Evolutionary conservation across 2,113 vertebrate species (phyloP).

Genomic region (Bungarus multicinctus): DNA sequence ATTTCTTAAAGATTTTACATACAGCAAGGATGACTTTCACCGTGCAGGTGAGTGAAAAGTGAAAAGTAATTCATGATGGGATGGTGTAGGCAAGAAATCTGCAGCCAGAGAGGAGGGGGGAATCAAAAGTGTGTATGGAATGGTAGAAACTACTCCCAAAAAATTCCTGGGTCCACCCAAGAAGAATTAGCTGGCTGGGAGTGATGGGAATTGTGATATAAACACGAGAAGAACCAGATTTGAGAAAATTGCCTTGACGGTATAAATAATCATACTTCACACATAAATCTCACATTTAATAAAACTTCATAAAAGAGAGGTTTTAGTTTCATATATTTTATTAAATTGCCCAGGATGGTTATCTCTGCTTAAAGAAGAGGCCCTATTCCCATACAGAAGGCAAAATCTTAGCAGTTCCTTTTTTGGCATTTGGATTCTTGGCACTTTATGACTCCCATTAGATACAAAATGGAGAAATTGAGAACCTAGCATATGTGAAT

Average conservation of each 20-base stretch:
- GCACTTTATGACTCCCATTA: background rate
- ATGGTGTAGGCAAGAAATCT: background rate
- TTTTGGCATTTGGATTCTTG: background rate
- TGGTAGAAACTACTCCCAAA: background rate
- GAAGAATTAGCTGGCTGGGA: background rate
- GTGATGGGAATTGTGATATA: background rate
- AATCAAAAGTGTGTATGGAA: background rate
- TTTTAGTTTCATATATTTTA: background rate
- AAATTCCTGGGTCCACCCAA: background rate
- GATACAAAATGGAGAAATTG: background rate
- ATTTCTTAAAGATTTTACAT: slow-evolving; percentile 74
- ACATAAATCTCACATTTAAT: background rate
- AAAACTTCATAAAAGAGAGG: background rate
- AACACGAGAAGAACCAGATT: background rate
- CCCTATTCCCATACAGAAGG: background rate
- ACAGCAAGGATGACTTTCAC: slow-evolving; percentile 74
- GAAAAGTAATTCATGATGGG: background rate
- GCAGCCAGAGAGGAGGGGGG: no score
- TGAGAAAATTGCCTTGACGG: background rate
- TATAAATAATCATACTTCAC: background rate
- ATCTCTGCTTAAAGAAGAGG: background rate
- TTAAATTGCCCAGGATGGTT: background rate
- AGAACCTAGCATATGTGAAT: background rate
- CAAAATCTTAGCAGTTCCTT: background rate
- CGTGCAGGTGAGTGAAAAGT: slow-evolving; percentile 58